Percentiles rank a stretch among this genome's conserved stretches.
Conservation (phyloP, 2,797 vertebrate genomes). For the Eulemur rubriventer region DNA sequence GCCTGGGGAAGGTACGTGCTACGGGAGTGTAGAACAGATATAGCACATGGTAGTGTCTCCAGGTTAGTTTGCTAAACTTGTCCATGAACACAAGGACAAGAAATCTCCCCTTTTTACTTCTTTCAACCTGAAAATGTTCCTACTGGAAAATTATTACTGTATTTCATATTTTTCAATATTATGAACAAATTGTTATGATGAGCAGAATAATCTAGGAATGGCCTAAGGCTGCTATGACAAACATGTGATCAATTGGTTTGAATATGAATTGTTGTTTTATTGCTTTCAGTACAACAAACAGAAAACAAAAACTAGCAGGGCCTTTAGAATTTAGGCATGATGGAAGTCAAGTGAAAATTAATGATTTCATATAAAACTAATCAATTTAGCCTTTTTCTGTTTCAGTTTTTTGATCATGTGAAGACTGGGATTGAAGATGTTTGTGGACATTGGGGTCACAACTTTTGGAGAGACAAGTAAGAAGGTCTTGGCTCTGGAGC, state of each 20-base stretch:
- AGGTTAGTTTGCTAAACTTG: background rate
- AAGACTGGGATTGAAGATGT: slow-evolving; percentile 96
- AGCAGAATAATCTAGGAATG: background rate
- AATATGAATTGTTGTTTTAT: background rate
- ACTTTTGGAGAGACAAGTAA: slow-evolving; percentile 99
- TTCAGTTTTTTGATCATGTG: slow-evolving; percentile 96
- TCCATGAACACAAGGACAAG: rapidly evolving
- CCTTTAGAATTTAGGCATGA: background rate
- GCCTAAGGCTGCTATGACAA: background rate
- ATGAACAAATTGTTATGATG: background rate
- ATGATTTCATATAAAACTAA: background rate
- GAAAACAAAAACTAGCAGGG: background rate
- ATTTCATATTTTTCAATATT: background rate
- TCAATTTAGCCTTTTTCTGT: slow-evolving; percentile 56
- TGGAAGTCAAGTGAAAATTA: background rate
- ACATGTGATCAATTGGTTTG: background rate
- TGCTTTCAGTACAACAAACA: background rate
- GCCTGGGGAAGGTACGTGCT: no score
- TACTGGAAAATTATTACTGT: background rate
- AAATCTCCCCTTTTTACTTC: background rate
- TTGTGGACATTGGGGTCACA: slow-evolving; percentile 98
- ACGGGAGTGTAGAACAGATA: rapidly evolving
- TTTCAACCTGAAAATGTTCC: background rate
- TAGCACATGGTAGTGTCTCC: rapidly evolving
- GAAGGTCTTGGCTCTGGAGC: slow-evolving; percentile 54